Conservation (phyloP, 2,797 vertebrate genomes). For the Nasua narica region DNA sequence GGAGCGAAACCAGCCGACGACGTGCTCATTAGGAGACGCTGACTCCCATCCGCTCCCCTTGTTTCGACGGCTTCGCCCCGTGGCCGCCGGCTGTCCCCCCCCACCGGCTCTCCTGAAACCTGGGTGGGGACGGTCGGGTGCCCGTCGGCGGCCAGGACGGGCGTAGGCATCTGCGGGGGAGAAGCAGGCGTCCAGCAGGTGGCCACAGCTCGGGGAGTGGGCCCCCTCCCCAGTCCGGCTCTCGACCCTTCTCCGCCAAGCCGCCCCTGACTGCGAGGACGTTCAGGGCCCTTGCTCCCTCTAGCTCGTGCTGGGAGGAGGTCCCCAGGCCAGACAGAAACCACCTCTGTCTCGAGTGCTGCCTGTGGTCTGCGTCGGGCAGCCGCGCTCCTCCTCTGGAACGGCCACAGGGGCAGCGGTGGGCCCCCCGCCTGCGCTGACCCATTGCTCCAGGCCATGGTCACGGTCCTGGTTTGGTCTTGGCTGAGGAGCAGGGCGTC, state of each 20-base stretch:
- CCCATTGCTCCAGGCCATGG: neutral
- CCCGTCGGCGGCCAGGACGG: neutral
- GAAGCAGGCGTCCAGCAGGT: neutral
- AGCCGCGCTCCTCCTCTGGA: accelerated
- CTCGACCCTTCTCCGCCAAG: neutral
- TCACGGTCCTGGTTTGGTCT: accelerated
- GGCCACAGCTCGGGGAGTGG: neutral
- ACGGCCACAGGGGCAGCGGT: accelerated
- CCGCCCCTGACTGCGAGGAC: accelerated
- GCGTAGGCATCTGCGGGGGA: neutral
- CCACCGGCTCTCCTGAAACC: neutral
- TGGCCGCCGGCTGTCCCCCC: conserved; percentile 61
- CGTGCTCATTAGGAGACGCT: conserved; percentile 96
- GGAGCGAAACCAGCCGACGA: conserved; percentile 94
- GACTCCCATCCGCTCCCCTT: conserved; percentile 92
- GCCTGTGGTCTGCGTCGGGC: accelerated
- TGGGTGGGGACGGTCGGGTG: neutral
- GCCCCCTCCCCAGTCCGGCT: accelerated
- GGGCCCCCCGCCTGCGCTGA: accelerated
- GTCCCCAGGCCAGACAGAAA: neutral
- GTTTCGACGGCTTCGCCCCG: conserved; percentile 94
- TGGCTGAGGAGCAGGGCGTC: neutral
- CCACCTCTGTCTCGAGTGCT: neutral
- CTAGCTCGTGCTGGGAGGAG: accelerated
- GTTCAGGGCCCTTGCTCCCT: accelerated